A percentile compares a stretch with the other conserved stretches of the same genome.
phyloP scores from a whole-genome alignment of 2,888 invertebrate species.

The Lasioglossum leucozonium region DNA sequence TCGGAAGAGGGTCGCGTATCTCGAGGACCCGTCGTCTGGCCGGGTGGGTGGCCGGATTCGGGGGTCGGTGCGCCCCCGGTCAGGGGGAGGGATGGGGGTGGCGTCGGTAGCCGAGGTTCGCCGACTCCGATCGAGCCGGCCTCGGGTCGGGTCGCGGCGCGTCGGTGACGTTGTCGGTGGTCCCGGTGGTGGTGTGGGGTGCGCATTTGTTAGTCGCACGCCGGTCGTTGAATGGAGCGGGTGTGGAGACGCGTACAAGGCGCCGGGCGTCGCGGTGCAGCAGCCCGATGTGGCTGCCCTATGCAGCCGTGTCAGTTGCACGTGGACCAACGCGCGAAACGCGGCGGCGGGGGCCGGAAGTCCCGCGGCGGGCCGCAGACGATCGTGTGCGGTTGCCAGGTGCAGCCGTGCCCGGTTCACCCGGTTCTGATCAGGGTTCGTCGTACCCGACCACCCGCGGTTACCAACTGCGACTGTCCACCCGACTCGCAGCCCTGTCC shows the following conservation, averaged over 20 bases:
- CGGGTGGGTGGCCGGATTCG: neutral
- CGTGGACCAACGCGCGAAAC: constrained; percentile 81
- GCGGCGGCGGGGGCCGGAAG: constrained; percentile 75
- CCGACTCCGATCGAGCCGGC: neutral
- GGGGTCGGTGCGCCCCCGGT: neutral
- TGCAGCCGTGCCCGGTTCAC: constrained; percentile 83
- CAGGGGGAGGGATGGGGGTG: constrained; percentile 19
- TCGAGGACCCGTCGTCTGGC: constrained; percentile 13
- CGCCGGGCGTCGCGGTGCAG: constrained; percentile 79
- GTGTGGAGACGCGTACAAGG: constrained; percentile 83
- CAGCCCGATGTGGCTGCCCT: constrained; percentile 80
- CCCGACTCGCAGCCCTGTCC: constrained; percentile 79
- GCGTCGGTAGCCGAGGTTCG: constrained; percentile 26
- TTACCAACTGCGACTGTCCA: constrained; percentile 80
- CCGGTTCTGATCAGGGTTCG: constrained; percentile 82
- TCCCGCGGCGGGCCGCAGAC: constrained; percentile 81
- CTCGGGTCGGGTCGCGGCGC: constrained; percentile 43
- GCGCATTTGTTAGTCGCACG: constrained; percentile 77
- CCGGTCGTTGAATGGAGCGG: constrained; percentile 83
- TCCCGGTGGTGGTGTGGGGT: constrained; percentile 64
- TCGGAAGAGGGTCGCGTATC: constrained; percentile 17
- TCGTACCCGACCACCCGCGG: constrained; percentile 76
- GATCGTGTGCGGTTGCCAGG: constrained; percentile 82
- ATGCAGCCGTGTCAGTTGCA: constrained; percentile 82
- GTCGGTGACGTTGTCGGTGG: neutral